Evolutionary conservation across 2,888 invertebrate species (phyloP), one percentile per base, ranked within the genome.

Genomic region (Andrena trimmerana): DNA sequence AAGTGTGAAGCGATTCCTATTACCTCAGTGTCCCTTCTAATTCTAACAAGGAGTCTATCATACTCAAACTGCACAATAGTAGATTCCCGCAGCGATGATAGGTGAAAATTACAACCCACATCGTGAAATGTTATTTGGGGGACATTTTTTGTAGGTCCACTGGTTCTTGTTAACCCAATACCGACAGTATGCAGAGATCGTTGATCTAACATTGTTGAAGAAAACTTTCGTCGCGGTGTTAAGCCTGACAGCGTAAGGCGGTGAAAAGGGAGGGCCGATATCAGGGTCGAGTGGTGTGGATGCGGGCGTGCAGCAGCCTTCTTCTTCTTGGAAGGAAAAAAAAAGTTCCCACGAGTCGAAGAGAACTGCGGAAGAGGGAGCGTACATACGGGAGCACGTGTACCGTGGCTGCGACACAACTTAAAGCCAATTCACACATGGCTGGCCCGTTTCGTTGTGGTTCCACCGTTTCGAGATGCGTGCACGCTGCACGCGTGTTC

Each of bases 401-500:
- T 52, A 79, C 72, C 67, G 57, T 66, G 52, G 72, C 76, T 78
- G 69, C 68, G 68, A 81, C 73, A 27, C 57, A 69, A 48, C 71
- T 83, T 83, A 73, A 86, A 89, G 78, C 70, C 76, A 76, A 84
- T 83, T 86, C 87, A 81, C 88, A 89, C 84, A 85, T 89, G 86
- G 85, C 83, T 65, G 57, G 63, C 68, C 54, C 75, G 71, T 86
- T 86, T 76, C 77, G 73, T 57, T 57, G 24, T 83, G 78, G 74
- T 78, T 79, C 65, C 63, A 52, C 10, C 75, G 52, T 69, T 83
- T 70, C 74, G 52, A 71, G 78, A 73, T 69, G 63, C 84, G 68
- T 63, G 73, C 83, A 57, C 48, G 73, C 69, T 77, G 42, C 42
- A 60, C 59, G 62, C 67, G 71, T 72, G 79, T 66, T 84, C 72